Conservation (phyloP, 2,797 vertebrate species). For the Dicrostonyx torquatus region DNA sequence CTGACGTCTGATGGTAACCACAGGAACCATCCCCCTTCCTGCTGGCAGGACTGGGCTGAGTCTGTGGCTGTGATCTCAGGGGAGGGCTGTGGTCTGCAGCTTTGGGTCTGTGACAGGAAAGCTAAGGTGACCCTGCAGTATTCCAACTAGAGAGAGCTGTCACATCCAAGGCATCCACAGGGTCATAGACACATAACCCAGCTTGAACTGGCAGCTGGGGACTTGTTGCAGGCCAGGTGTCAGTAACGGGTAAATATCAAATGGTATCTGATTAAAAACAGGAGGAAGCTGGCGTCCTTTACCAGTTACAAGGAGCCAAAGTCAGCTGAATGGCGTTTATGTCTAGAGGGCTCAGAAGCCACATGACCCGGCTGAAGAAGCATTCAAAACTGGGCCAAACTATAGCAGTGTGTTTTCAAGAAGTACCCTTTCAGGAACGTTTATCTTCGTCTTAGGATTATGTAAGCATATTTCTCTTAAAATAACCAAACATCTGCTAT, state of each 20-base stretch:
- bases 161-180: slow-evolving; percentile 36
- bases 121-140: slow-evolving; percentile 41
- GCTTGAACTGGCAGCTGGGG: slow-evolving; percentile 46
- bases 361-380: slow-evolving; percentile 71
- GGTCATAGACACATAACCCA: neutral
- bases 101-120: slow-evolving; percentile 45
- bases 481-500: slow-evolving; percentile 14
- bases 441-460: slow-evolving; percentile 66
- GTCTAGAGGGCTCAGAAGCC: slow-evolving; percentile 70
- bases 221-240: slow-evolving; percentile 73
- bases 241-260: slow-evolving; percentile 77
- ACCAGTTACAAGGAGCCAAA: slow-evolving; percentile 69
- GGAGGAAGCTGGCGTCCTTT: slow-evolving; percentile 65
- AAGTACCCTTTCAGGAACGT: slow-evolving; percentile 58
- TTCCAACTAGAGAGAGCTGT: slow-evolving; percentile 29
- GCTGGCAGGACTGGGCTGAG: neutral
- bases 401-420: slow-evolving; percentile 45
- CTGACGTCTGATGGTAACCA: slow-evolving; percentile 72
- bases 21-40: slow-evolving; percentile 48
- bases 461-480: slow-evolving; percentile 52
- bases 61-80: slow-evolving; percentile 66
- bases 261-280: slow-evolving; percentile 75
- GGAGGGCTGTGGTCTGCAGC: slow-evolving; percentile 37
- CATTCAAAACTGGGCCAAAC: slow-evolving; percentile 62
- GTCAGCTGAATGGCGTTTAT: slow-evolving; percentile 66